Evolutionary conservation across 2,888 invertebrate genomes (phyloP).

Genomic region (Syritta pipiens): DNA sequence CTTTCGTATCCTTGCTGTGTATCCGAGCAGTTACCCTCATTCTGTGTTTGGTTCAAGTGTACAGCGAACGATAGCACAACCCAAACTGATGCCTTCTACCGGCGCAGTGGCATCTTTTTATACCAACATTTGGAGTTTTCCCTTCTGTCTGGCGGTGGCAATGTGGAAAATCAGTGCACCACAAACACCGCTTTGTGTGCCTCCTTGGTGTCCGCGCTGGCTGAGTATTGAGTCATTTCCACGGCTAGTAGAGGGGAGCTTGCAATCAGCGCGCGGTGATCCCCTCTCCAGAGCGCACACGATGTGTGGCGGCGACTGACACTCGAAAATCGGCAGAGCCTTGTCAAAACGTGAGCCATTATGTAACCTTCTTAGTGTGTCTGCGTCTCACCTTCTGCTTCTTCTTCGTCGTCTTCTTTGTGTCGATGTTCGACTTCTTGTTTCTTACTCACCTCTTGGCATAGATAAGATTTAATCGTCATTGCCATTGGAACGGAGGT

Average conservation of each 20-base stretch:
- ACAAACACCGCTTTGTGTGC: constrained; percentile 14
- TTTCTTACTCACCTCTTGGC: constrained; percentile 29
- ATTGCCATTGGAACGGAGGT: constrained; percentile 45
- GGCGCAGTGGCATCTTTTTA: constrained; percentile 59
- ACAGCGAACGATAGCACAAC: constrained; percentile 64
- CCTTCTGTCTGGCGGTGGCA: constrained; percentile 15
- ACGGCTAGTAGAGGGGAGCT: constrained; percentile 1
- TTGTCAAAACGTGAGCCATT: constrained; percentile 57
- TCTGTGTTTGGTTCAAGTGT: constrained; percentile 56
- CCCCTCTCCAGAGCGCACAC: constrained; percentile 5
- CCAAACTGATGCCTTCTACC: constrained; percentile 59
- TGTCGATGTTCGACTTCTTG: constrained; percentile 32
- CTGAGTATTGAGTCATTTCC: constrained; percentile 47
- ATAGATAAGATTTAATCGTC: constrained; percentile 16
- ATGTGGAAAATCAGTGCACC: constrained; percentile 61
- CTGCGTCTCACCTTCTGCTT: not conserved
- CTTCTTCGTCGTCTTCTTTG: constrained; percentile 23
- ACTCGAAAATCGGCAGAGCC: constrained; percentile 55
- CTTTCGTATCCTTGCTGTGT: constrained; percentile 23
- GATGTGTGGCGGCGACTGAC: constrained; percentile 19
- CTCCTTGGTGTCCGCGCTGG: constrained; percentile 31
- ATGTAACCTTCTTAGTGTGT: constrained; percentile 45
- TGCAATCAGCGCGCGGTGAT: not conserved
- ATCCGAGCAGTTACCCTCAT: constrained; percentile 50
- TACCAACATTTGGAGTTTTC: constrained; percentile 46